phyloP scores from a whole-genome alignment of 2,797 vertebrate species.

The Apogon hyalosoma region DNA sequence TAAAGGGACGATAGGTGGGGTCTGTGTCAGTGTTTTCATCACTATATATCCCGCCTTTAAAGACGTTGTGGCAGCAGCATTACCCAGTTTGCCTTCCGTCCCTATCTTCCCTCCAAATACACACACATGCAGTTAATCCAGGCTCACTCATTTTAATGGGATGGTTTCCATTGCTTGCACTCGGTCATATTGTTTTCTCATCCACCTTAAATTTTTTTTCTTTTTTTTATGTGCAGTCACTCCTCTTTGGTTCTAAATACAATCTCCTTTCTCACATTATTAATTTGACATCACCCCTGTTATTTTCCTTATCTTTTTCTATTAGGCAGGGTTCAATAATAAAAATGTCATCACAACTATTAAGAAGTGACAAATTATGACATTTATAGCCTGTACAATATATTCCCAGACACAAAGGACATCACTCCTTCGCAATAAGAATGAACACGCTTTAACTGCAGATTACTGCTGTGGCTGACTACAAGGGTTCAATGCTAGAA shows the following conservation, averaged over 20 bases:
- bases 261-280: conserved; percentile 51
- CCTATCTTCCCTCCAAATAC: conserved; percentile 21
- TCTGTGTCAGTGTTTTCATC: conserved; percentile 31
- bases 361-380: conserved; percentile 70
- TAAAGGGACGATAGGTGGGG: conserved; percentile 45
- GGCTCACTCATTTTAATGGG: conserved; percentile 76
- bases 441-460: conserved; percentile 27
- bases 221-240: conserved; percentile 13
- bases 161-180: conserved; percentile 59
- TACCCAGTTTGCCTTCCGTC: conserved; percentile 3
- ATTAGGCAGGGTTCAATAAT: conserved; percentile 76
- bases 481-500: not conserved
- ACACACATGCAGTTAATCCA: conserved; percentile 50
- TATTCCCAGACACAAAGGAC: conserved; percentile 65
- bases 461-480: conserved; percentile 13
- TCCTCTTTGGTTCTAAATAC: conserved; percentile 40
- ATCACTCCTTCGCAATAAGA: conserved; percentile 59
- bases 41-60: conserved; percentile 43
- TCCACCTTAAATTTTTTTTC: conserved; percentile 38
- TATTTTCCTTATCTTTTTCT: conserved; percentile 76
- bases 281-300: conserved; percentile 65
- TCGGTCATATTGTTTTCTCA: conserved; percentile 66
- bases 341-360: conserved; percentile 75
- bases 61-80: conserved; percentile 13
- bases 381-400: conserved; percentile 69